These are phyloP conservation scores for Anoplophora glabripennis DNA, from an alignment of 1,140 invertebrate genomes.

Conservation along the genomic window DNA sequence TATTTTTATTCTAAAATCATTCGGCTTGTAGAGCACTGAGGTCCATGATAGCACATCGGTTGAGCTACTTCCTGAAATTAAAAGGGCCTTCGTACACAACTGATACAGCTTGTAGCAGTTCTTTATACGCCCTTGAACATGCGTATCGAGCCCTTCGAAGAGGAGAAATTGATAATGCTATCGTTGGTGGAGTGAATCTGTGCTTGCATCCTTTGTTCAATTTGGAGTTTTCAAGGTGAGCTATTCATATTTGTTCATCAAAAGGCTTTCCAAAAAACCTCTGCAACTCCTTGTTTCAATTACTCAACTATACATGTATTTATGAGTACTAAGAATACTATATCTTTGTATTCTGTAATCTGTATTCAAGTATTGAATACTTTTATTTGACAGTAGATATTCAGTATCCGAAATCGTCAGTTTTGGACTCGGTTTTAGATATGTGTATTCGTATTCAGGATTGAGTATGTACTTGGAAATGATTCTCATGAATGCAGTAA, in stretches of 20 bases:
- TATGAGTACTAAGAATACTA: no score
- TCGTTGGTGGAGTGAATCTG: conserved; percentile 82
- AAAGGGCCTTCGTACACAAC: conserved; percentile 78
- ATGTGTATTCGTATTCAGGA: no score
- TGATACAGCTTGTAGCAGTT: conserved; percentile 90
- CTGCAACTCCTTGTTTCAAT: not conserved
- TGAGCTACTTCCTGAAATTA: conserved; percentile 72
- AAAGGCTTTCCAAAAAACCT: no score
- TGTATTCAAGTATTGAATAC: no score
- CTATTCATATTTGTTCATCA: not conserved
- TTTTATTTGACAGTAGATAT: no score
- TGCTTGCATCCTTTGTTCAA: conserved; percentile 81
- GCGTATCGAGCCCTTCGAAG: conserved; percentile 73
- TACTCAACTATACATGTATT: no score
- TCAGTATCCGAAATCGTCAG: no score
- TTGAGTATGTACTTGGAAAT: no score
- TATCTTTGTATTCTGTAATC: no score
- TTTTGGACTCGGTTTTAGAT: no score
- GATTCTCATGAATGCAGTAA: no score
- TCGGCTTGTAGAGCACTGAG: conserved; percentile 65
- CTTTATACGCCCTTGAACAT: conserved; percentile 78
- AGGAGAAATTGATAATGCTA: conserved; percentile 80
- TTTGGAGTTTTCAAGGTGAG: conserved; percentile 72
- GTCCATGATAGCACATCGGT: conserved; percentile 88
- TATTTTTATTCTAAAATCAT: no score